These are phyloP conservation scores for Eleutherodactylus coqui DNA, from an alignment of 2,797 vertebrate genomes.

Conservation along the genomic window DNA sequence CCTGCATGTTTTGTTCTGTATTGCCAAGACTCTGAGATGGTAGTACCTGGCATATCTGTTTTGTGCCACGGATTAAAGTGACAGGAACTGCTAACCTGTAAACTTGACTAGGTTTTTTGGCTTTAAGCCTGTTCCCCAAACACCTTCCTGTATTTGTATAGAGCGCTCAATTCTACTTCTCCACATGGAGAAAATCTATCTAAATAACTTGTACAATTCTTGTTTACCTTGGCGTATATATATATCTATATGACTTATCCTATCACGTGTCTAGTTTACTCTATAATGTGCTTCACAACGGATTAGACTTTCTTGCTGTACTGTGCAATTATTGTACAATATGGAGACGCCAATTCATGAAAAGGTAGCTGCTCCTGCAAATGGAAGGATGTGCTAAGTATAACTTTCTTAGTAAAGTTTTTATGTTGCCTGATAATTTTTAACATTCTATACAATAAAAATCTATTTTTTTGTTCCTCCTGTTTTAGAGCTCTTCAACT, in stretches of 20 bases:
- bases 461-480: not conserved
- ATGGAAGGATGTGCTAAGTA: conserved; percentile 10
- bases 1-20: conserved; percentile 78
- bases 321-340: conserved; percentile 26
- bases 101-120: conserved; percentile 33
- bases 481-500: conserved; percentile 28
- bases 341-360: not conserved
- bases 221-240: conserved; percentile 18
- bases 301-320: conserved; percentile 27
- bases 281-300: conserved; percentile 8
- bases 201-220: conserved; percentile 30
- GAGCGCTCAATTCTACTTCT: conserved; percentile 7
- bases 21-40: conserved; percentile 73
- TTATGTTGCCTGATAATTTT: conserved; percentile 39
- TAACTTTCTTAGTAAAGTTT: conserved; percentile 19
- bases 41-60: conserved; percentile 56
- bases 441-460: conserved; percentile 43
- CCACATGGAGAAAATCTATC: conserved; percentile 12
- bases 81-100: conserved; percentile 40
- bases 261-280: conserved; percentile 45
- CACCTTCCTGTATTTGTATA: conserved; percentile 41
- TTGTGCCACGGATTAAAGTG: conserved; percentile 37
- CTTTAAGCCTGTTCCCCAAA: conserved; percentile 30
- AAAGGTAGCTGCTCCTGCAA: conserved; percentile 5
- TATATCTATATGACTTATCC: conserved; percentile 28